These are phyloP conservation scores for Alouatta palliata DNA, from an alignment of 2,113 vertebrate species.

Conservation along the genomic window DNA sequence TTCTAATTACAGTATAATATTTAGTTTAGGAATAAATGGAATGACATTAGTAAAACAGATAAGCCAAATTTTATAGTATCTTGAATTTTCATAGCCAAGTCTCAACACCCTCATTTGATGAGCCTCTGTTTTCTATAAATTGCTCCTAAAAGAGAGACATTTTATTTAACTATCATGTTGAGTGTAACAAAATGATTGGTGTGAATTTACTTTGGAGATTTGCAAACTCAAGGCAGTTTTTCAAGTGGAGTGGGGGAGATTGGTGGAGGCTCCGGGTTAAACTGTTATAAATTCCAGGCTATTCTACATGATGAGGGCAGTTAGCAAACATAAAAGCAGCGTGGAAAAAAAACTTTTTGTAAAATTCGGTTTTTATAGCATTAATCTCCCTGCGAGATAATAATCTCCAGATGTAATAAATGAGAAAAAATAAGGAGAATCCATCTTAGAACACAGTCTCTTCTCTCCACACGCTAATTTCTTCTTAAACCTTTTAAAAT, in stretches of 20 bases:
- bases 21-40: slow-evolving; percentile 35
- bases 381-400: background rate
- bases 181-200: background rate
- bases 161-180: background rate
- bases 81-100: background rate
- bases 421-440: background rate
- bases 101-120: background rate
- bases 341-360: background rate
- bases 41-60: slow-evolving; percentile 8
- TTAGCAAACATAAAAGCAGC: background rate
- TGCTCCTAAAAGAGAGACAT: background rate
- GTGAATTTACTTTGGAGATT: background rate
- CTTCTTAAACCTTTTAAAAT: slow-evolving; percentile 50
- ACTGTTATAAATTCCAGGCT: background rate
- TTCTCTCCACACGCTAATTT: slow-evolving; percentile 18
- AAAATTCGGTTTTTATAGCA: background rate
- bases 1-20: background rate
- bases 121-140: slow-evolving; percentile 38
- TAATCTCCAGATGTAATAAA: slow-evolving; percentile 37
- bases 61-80: slow-evolving; percentile 31
- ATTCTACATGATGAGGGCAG: background rate
- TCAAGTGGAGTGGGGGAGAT: background rate
- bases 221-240: background rate
- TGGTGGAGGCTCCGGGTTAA: background rate
- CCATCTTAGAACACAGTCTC: background rate